Base-by-base conservation (phyloP, 2,888 invertebrate species). In the Lymantria dispar region DNA sequence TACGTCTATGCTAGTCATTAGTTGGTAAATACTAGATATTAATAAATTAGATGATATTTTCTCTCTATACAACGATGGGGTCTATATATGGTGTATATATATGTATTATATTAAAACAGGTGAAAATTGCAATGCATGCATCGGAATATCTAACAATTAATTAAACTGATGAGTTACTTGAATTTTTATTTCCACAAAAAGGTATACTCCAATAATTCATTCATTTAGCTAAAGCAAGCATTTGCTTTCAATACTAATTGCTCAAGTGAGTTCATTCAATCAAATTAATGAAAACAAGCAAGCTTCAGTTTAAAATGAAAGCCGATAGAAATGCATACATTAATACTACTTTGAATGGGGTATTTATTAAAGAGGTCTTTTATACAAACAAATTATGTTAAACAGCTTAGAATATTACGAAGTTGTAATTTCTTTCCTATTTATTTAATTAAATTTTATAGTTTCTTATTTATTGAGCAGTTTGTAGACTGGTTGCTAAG, bases 251-350 rank as follows among this genome's bases (percentile, higher is more conserved):
- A 70, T 73, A 72, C 72, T 74, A 70, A 61, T 65, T 56, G 62
- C 62, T 70, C 70, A 75, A 74, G 74, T 70, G 63, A 64, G 65
- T 68, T 73, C 62, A 68, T 70, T 74, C 72, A 75, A 80, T 76
- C 74, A 73, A 62, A 65, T 66, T 77, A 80, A 79, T 80, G 79
- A 78, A 77, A 76, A 73, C 70, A 72, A 73, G 71, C 70, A 65
- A 64, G 60, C 54, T 65, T 62, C 60, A 70, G 33, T 33, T 33
- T 33, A 33, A 33, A 33, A 33, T 33, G 10, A 8, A 33, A 33
- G 33, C 33, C 10, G 33, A 33, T 33, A 33, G 33, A 33, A 33
- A 33, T 10, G 8, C 8, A 33, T 33, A 10, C 10, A 33, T 33
- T 33, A 33, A 8, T 5, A 33, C 10, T 10, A 10, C 33, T 2